Percentiles rank a stretch among this genome's conserved stretches.
phyloP scores from a whole-genome alignment of 1,140 invertebrate genomes.

The Platorchestia sp. region DNA sequence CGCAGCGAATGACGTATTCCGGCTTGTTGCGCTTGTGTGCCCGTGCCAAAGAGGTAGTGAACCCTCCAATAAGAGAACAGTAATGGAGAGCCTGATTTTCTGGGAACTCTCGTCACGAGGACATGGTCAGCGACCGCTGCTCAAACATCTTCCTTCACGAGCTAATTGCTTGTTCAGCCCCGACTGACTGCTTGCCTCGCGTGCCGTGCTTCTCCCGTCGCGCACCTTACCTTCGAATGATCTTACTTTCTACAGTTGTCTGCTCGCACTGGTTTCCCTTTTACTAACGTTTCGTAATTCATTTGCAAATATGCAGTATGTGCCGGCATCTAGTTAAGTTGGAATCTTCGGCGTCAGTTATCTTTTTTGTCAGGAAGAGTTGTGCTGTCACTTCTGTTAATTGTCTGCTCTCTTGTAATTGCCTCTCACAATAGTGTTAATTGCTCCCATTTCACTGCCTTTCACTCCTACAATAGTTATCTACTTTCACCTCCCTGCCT shows the following conservation, averaged over 20 bases:
- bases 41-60: background rate
- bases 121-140: background rate
- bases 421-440: no score
- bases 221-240: background rate
- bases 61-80: background rate
- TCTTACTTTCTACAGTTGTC: background rate
- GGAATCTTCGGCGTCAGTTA: background rate
- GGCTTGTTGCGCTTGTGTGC: background rate
- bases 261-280: background rate
- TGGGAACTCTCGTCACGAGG: background rate
- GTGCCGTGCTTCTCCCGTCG: background rate
- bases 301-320: background rate
- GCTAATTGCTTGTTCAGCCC: conserved; percentile 25
- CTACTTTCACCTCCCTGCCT: background rate
- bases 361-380: background rate
- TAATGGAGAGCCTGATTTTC: background rate
- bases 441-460: no score
- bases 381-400: background rate
- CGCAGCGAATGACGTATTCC: background rate
- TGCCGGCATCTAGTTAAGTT: background rate
- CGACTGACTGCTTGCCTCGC: background rate
- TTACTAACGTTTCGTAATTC: background rate
- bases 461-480: background rate
- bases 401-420: no score
- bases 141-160: conserved; percentile 46